Evolutionary conservation across 2,888 invertebrate genomes (phyloP), one percentile per base, ranked within the genome.

Genomic region (Papilio protenor): DNA sequence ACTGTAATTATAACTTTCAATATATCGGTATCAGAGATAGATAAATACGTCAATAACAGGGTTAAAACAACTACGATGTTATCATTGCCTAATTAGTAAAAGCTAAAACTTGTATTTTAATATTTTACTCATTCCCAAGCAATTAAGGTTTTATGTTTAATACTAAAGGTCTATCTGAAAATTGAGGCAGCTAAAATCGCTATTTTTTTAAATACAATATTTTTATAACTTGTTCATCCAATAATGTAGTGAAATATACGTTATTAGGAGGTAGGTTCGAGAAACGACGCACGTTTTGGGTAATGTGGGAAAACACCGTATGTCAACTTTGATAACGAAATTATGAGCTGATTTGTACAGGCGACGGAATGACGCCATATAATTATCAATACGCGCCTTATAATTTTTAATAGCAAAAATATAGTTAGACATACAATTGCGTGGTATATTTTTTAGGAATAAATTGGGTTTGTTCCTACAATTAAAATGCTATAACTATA

Each of bases 231-330:
- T 49, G 5, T 49, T 49, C 18, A 14, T 49, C 16, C 49, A 49
- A 49, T 49, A 49, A 49, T 55, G 55, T 55, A 55, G 6, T 2
- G 18, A 55, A 55, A 55, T 10, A n/a, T 21, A 61, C 6, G 16
- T 61, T 27, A 61, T 27, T 61, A 33, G 61, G 16, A 27, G 27
- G 14, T 27, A 23, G 6, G 61, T 61, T n/a, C 27, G 33, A 66
- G n/a, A 66, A n/a, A n/a, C 4, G 21, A 21, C 21, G 12, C 45
- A 45, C n/a, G 64, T 40, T 45, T 69, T n/a, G n/a, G 45, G 45
- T 69, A 69, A 69, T 69, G 66, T 69, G 66, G 66, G 66, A 69
- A 69, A n/a, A n/a, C 21, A 33, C 45, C 66, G 14, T 14, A n/a
- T 45, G 45, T 12, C 3, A 45, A 21, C 21, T 21, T 40, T 45